Evolutionary conservation across 2,113 vertebrate genomes (phyloP).

Genomic region (Monarcha castaneiventris): DNA sequence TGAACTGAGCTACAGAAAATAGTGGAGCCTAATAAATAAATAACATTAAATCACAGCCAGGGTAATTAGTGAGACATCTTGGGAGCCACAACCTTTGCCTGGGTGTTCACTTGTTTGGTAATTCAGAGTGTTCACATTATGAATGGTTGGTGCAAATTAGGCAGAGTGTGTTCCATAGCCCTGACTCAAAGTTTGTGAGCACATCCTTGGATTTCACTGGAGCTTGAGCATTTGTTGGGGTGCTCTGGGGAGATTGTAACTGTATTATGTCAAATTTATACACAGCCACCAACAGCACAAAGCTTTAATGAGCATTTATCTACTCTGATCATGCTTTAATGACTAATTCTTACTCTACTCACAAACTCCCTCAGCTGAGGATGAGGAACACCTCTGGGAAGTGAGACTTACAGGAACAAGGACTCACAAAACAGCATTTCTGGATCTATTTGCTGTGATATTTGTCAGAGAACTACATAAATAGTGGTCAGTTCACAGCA

Average conservation of each 20-base stretch:
- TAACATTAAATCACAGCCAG: constrained; percentile 7
- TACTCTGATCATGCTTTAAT: not conserved
- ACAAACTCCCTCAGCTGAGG: not conserved
- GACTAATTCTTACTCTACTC: not conserved
- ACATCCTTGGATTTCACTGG: not conserved
- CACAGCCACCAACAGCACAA: not conserved
- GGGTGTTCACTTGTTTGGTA: not conserved
- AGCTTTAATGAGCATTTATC: not conserved
- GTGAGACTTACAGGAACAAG: not conserved
- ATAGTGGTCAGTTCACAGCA: not conserved
- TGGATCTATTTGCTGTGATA: not conserved
- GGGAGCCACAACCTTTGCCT: not conserved
- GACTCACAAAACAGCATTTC: not conserved
- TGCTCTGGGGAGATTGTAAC: not conserved
- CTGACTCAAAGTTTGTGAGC: not conserved
- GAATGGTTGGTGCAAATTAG: not conserved
- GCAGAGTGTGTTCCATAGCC: not conserved
- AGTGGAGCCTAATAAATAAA: constrained; percentile 48
- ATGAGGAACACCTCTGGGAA: not conserved
- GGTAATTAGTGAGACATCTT: constrained; percentile 4
- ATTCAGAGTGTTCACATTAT: not conserved
- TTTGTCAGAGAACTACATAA: not conserved
- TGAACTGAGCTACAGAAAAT: not conserved
- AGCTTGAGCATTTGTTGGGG: not conserved
- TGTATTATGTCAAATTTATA: not conserved